Evolutionary conservation across 1,140 invertebrate species (phyloP).

Genomic region (Papilio helenus): DNA sequence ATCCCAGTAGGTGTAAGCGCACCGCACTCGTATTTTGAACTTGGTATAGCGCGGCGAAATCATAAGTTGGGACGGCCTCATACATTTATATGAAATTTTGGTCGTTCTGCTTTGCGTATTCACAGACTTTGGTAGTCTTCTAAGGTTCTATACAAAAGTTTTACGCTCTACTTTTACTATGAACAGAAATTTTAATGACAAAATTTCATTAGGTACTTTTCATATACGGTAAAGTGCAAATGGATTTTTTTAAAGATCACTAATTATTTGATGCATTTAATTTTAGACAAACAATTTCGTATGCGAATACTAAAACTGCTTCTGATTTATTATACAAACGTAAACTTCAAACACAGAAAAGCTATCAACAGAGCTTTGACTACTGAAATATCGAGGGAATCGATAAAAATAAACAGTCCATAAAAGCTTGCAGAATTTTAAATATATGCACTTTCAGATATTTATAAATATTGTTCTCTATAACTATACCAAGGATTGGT

Average conservation of each 20-base stretch:
- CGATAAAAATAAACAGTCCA: conserved; percentile 34
- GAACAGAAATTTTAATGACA: not conserved
- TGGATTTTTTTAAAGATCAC: not conserved
- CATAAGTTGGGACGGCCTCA: conserved; percentile 42
- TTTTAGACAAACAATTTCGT: conserved; percentile 9
- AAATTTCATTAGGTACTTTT: not conserved
- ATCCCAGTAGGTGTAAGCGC: conserved; percentile 50
- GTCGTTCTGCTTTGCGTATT: conserved; percentile 29
- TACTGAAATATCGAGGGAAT: conserved; percentile 25
- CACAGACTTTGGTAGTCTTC: not conserved
- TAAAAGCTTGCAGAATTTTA: not conserved
- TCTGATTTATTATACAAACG: conserved; percentile 35
- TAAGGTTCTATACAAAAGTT: conserved; percentile 5
- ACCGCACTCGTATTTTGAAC: conserved; percentile 54
- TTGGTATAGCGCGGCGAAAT: conserved; percentile 44
- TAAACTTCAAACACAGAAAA: conserved; percentile 55
- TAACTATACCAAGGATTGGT: not conserved
- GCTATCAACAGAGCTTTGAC: conserved; percentile 52
- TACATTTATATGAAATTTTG: conserved; percentile 42
- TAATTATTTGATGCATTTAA: not conserved
- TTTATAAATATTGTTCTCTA: not conserved
- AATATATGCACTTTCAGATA: not conserved
- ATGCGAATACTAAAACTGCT: not conserved
- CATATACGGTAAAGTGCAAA: too few relatives aligned
- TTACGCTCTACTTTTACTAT: not conserved